Percentiles rank a stretch among this genome's conserved stretches.
phyloP scores from a whole-genome alignment of 1,140 invertebrate genomes.

The Drosophila miranda region DNA sequence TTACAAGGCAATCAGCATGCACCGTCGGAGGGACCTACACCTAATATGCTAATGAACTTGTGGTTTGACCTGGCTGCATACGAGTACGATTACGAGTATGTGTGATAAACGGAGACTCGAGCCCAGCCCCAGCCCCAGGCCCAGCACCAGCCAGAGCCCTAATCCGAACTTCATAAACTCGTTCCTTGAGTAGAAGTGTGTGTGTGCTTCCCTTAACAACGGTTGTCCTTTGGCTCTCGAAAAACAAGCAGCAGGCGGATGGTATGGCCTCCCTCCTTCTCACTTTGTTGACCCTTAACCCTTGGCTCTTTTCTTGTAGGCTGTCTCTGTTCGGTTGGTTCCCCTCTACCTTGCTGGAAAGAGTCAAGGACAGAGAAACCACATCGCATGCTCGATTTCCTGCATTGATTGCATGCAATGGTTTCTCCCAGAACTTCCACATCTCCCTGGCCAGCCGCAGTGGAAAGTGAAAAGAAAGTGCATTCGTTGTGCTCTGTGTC shows the following conservation, averaged over 20 bases:
- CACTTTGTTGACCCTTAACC: conserved; percentile 32
- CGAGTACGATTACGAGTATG: no score
- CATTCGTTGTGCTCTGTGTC: neutral
- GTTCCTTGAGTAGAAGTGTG: neutral
- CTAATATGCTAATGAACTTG: conserved; percentile 68
- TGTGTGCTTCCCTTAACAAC: conserved; percentile 1
- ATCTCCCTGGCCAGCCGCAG: conserved; percentile 16
- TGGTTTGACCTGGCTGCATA: neutral
- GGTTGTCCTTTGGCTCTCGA: conserved; percentile 29
- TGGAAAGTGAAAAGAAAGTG: neutral
- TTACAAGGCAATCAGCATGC: conserved; percentile 25
- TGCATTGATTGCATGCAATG: conserved; percentile 55
- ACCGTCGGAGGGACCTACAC: conserved; percentile 37
- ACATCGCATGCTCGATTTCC: conserved; percentile 42
- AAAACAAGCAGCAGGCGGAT: conserved; percentile 17
- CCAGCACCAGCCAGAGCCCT: neutral
- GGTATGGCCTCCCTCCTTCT: conserved; percentile 27
- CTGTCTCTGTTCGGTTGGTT: no score
- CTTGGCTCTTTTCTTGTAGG: conserved; percentile 6
- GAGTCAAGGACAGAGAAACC: conserved; percentile 27
- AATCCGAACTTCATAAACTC: conserved; percentile 10
- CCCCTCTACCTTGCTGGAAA: conserved; percentile 6
- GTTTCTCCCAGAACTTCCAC: conserved; percentile 32
- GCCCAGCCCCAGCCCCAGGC: no score
- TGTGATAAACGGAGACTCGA: conserved; percentile 17